Evolutionary conservation across 2,888 invertebrate species (phyloP), one percentile per base, ranked within the genome.

Genomic region (Noctua pronuba): DNA sequence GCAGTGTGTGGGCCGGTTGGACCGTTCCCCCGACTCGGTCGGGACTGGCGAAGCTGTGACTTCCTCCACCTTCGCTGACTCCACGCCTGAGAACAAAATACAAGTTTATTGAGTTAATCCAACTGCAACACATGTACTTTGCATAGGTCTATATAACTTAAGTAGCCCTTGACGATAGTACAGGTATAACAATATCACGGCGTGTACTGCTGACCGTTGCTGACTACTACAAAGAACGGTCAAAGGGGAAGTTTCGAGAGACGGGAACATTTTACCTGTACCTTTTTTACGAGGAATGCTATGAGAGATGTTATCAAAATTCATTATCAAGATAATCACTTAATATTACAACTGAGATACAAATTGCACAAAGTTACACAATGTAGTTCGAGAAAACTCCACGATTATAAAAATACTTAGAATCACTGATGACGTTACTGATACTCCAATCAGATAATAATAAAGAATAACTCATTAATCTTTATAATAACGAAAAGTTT

Each of bases 61-160:
- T 60, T 88, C 91, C 77, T 92, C 92, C 81, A 91, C 90, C 79
- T 91, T 93, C 49, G 86, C 87, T 74, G 92, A 80, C 69, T 94
- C 93, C 58, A 90, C 79, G 86, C 94, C 94, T 95, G 83, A 0
- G 72, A 79, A 60, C 13, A 71, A 80, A 24, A 28, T 28, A 74
- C 11, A 31, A 35, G 11, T 28, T 58, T 28, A n/a, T 0, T 35
- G 44, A 28, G 13, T 41, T 7, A 10, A 3, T 18, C 7, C 3
- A 44, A 18, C 28, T 55, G 11, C 2, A 35, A 41, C 0, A 35
- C n/a, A n/a, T n/a, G n/a, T 11, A 76, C 5, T 3, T 2, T 1
- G 10, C 7, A 28, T 24, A 18, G 21, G 6, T 10, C 16, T 60
- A 24, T 58, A 16, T 58, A 16, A 21, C 1, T 31, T 18, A 21